These are phyloP conservation scores for Prunella strophiata DNA, from an alignment of 2,797 vertebrate species.

Conservation along the genomic window DNA sequence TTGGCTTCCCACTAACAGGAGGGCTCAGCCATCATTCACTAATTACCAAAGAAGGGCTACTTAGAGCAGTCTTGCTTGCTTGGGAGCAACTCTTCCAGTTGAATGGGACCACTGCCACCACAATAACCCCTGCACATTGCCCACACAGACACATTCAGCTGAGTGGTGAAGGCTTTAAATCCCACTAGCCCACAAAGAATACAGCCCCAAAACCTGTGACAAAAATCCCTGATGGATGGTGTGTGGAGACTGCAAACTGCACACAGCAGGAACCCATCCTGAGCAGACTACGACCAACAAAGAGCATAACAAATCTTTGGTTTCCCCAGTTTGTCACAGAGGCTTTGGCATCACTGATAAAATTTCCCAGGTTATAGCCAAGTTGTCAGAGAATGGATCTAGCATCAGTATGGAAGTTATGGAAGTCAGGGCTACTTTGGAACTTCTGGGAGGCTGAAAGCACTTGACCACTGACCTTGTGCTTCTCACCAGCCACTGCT, in stretches of 20 bases:
- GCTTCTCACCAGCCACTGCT: slow-evolving; percentile 48
- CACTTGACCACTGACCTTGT: slow-evolving; percentile 56
- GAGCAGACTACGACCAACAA: not conserved
- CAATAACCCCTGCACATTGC: not conserved
- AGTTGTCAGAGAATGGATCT: slow-evolving; percentile 20
- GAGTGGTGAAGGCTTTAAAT: slow-evolving; percentile 14
- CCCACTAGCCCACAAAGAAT: not conserved
- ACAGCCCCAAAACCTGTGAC: not conserved
- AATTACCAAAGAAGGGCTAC: not conserved
- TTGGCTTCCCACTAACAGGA: not conserved
- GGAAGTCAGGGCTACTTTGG: slow-evolving; percentile 32
- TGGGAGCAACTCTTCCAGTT: not conserved
- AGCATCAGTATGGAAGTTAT: not conserved
- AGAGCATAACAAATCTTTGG: slow-evolving; percentile 9
- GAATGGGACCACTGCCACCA: not conserved
- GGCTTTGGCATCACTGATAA: slow-evolving; percentile 24
- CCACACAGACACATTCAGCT: not conserved
- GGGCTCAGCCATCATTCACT: not conserved
- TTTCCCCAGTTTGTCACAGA: slow-evolving; percentile 5
- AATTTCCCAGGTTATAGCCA: slow-evolving; percentile 29
- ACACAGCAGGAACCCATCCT: not conserved
- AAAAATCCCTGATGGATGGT: slow-evolving; percentile 16
- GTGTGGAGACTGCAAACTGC: not conserved
- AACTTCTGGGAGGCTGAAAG: slow-evolving; percentile 49
- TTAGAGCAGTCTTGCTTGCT: not conserved